These are phyloP conservation scores for Aphelenchoides bicaudatus DNA, from an alignment of 2,888 invertebrate species.

Conservation along the genomic window DNA sequence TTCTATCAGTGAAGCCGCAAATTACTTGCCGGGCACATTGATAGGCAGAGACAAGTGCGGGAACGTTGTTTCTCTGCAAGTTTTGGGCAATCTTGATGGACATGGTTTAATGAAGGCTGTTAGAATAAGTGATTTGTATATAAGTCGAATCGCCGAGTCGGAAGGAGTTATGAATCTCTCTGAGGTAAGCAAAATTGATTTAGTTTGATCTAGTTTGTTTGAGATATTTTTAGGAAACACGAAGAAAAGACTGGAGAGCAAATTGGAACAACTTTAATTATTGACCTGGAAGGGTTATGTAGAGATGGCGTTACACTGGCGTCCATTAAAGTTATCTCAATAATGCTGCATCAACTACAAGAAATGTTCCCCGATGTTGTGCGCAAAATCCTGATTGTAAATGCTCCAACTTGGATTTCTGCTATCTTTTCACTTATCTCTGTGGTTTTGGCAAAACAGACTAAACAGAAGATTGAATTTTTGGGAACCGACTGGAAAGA, in stretches of 20 bases:
- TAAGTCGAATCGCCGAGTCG: slow-evolving; percentile 52
- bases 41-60: slow-evolving; percentile 51
- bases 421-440: slow-evolving; percentile 49
- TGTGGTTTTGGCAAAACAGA: slow-evolving; percentile 50
- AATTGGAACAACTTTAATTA: slow-evolving; percentile 51
- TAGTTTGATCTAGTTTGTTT: slow-evolving; percentile 13
- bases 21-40: slow-evolving; percentile 33
- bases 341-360: slow-evolving; percentile 48
- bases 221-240: slow-evolving; percentile 27
- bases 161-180: slow-evolving; percentile 54
- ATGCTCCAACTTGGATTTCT: slow-evolving; percentile 51
- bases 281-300: slow-evolving; percentile 50
- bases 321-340: slow-evolving; percentile 44
- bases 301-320: slow-evolving; percentile 44
- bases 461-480: slow-evolving; percentile 52
- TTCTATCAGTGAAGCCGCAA: slow-evolving; percentile 20
- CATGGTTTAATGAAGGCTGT: slow-evolving; percentile 21
- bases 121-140: slow-evolving; percentile 43
- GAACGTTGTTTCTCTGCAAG: slow-evolving; percentile 49
- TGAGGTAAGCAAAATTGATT: slow-evolving; percentile 33
- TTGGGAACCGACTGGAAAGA: slow-evolving; percentile 53
- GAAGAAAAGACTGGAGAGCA: slow-evolving; percentile 43
- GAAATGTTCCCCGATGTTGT: slow-evolving; percentile 55
- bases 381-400: slow-evolving; percentile 48
- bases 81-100: slow-evolving; percentile 48